A percentile compares a stretch with the other conserved stretches of the same genome.
These are phyloP conservation scores for Typhlichthys eigenmanni DNA, from an alignment of 2,797 vertebrate genomes.

Conservation along the genomic window DNA sequence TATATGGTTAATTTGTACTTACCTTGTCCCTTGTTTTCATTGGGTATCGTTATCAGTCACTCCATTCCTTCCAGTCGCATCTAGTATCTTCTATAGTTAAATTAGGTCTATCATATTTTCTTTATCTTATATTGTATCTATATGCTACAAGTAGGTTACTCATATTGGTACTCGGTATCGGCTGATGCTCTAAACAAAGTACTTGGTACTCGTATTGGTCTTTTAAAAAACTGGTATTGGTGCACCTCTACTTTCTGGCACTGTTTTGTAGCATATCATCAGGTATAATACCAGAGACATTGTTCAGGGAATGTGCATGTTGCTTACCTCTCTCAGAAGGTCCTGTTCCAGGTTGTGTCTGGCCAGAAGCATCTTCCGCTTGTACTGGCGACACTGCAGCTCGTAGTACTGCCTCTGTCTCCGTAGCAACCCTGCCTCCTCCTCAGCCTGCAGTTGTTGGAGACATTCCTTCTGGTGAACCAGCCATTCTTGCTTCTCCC, in stretches of 20 bases:
- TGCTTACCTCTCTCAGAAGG: conserved; percentile 82
- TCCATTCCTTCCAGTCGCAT: too few species aligned
- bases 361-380: conserved; percentile 89
- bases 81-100: too few species aligned
- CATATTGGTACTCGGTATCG: too few species aligned
- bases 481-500: conserved; percentile 93
- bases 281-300: neutral
- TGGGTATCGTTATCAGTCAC: too few species aligned
- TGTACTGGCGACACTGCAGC: conserved; percentile 90
- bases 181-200: too few species aligned
- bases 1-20: too few species aligned
- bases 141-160: too few species aligned
- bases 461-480: conserved; percentile 92
- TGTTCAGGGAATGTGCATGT: neutral
- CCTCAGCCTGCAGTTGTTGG: conserved; percentile 90
- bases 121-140: too few species aligned
- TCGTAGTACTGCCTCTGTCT: conserved; percentile 92
- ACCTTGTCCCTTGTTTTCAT: fast-evolving
- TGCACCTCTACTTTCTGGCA: too few species aligned
- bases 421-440: conserved; percentile 86
- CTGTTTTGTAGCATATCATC: neutral
- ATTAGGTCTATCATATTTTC: too few species aligned
- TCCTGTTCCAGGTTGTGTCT: conserved; percentile 92
- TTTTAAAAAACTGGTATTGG: too few species aligned
- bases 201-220: too few species aligned